phyloP scores from a whole-genome alignment of 1,140 invertebrate species.

The Platyscapa corneri region DNA sequence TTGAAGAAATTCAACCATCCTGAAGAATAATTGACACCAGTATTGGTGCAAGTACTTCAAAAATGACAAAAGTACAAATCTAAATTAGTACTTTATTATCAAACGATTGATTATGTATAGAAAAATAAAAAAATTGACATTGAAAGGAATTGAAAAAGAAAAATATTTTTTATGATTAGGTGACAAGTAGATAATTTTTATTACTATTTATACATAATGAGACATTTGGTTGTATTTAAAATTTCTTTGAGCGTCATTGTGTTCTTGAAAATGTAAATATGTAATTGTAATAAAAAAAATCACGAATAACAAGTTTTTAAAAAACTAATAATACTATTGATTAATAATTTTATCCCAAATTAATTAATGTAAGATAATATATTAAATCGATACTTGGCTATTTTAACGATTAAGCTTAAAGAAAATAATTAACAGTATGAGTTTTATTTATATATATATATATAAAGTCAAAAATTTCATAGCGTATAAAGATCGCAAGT shows the following conservation, averaged over 20 bases:
- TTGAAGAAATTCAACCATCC: conserved; percentile 84
- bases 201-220: conserved; percentile 45
- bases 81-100: conserved; percentile 41
- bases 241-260: not conserved
- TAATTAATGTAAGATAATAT: not conserved
- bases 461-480: not conserved
- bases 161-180: not conserved
- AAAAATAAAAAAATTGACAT: not conserved
- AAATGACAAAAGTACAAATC: conserved; percentile 45
- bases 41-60: conserved; percentile 42
- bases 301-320: conserved; percentile 43
- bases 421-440: not conserved
- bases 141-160: conserved; percentile 19
- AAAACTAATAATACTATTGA: conserved; percentile 20
- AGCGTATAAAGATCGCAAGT: conserved; percentile 13
- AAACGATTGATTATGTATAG: conserved; percentile 15
- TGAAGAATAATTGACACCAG: conserved; percentile 52
- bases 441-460: conserved; percentile 17
- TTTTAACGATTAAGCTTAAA: not conserved
- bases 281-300: conserved; percentile 44
- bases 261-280: conserved; percentile 48
- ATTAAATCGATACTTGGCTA: not conserved
- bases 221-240: conserved; percentile 39
- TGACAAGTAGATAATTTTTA: conserved; percentile 43
- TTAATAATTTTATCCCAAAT: conserved; percentile 21